Conservation (phyloP, 2,113 vertebrate genomes). For the Austrofundulus limnaeus region DNA sequence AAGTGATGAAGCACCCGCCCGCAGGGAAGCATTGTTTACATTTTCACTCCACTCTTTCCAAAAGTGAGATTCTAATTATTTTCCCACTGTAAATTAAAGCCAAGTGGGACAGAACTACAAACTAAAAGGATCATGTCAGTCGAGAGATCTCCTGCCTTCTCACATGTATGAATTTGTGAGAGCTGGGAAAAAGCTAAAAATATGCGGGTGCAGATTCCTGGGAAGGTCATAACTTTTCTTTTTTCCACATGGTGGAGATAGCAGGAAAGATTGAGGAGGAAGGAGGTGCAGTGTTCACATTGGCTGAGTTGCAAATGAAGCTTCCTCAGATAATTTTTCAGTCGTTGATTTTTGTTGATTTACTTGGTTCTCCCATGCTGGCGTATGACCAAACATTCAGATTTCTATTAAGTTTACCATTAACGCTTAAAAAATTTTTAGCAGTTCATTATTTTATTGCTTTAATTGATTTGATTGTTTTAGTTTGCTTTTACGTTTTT, state of each 20-base stretch:
- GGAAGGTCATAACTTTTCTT: conserved; percentile 66
- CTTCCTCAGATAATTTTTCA: neutral
- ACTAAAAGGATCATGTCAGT: conserved; percentile 74
- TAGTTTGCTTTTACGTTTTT: no score
- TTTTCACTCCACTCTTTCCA: conserved; percentile 98
- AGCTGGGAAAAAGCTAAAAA: conserved; percentile 14
- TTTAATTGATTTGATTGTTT: no score
- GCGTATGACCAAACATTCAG: no score
- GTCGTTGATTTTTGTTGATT: no score
- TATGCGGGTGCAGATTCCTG: conserved; percentile 23
- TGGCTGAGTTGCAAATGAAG: conserved; percentile 30
- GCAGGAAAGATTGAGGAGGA: neutral
- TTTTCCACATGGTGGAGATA: conserved; percentile 33
- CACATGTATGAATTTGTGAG: conserved; percentile 20
- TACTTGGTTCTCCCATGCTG: no score
- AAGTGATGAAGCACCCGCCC: conserved; percentile 99
- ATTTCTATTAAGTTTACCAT: no score
- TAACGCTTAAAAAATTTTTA: no score
- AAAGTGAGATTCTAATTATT: conserved; percentile 99
- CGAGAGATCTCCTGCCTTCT: conserved; percentile 36
- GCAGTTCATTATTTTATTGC: no score
- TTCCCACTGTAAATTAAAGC: conserved; percentile 98
- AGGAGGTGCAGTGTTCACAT: conserved; percentile 5
- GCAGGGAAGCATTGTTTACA: conserved; percentile 99
- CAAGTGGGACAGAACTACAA: conserved; percentile 87